phyloP scores from a whole-genome alignment of 2,888 invertebrate species.

The Thereva nobilitata region DNA sequence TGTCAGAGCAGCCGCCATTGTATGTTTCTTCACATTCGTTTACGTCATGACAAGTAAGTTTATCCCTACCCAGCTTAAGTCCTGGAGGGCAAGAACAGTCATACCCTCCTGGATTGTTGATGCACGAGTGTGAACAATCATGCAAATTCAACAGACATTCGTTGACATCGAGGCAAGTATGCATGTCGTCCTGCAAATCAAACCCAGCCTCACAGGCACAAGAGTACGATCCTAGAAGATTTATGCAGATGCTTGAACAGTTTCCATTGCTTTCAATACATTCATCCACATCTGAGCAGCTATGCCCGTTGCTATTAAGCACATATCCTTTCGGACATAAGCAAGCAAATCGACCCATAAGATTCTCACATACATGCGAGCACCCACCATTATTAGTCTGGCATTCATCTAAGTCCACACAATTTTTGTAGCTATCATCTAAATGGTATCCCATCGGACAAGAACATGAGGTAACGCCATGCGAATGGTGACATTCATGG shows the following conservation, averaged over 20 bases:
- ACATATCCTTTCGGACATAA: constrained; percentile 58
- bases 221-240: constrained; percentile 62
- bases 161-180: constrained; percentile 58
- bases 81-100: constrained; percentile 63
- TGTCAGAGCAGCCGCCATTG: constrained; percentile 52
- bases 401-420: constrained; percentile 62
- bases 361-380: constrained; percentile 63
- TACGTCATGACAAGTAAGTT: constrained; percentile 48
- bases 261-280: constrained; percentile 61
- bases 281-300: constrained; percentile 63
- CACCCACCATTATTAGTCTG: constrained; percentile 63
- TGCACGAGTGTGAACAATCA: constrained; percentile 61
- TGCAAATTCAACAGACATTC: constrained; percentile 56
- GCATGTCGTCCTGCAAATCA: constrained; percentile 52
- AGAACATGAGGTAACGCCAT: constrained; percentile 60
- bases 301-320: constrained; percentile 51
- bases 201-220: constrained; percentile 62
- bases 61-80: constrained; percentile 54
- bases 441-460: constrained; percentile 64
- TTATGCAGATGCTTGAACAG: constrained; percentile 64
- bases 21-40: constrained; percentile 56
- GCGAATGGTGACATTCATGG: constrained; percentile 58
- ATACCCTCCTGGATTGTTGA: constrained; percentile 62
- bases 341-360: constrained; percentile 60
- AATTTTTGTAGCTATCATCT: constrained; percentile 56